Percentiles rank a stretch among this genome's conserved stretches.
Conservation (phyloP, 35 echinoderm and acorn worm species). For the Hemicentrotus pulcherrimus region DNA sequence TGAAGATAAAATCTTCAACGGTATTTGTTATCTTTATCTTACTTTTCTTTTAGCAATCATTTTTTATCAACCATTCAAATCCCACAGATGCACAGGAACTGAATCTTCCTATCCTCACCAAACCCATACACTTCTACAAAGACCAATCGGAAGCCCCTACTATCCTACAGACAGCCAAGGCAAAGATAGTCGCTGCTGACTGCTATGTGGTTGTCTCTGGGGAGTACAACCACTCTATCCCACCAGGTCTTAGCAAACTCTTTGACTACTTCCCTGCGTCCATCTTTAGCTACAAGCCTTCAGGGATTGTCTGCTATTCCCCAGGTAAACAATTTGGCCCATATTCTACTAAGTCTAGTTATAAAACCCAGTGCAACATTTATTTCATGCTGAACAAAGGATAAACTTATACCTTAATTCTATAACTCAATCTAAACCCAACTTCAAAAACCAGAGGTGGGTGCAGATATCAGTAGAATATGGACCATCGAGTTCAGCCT, state of each 20-base stretch:
- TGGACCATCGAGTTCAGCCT: too few species aligned
- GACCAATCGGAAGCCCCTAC: conserved; percentile 64
- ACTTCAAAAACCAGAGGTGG: too few species aligned
- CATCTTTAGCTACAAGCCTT: conserved; percentile 85
- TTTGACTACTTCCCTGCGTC: conserved; percentile 84
- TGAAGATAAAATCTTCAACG: too few species aligned
- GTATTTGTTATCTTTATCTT: background rate
- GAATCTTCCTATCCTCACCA: conserved; percentile 81
- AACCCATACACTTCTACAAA: conserved; percentile 77
- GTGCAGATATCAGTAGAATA: too few species aligned
- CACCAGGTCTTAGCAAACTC: conserved; percentile 86
- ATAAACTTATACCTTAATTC: too few species aligned
- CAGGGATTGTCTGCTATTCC: conserved; percentile 96
- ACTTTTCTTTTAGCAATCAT: background rate
- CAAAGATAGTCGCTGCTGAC: conserved; percentile 81
- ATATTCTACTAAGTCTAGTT: too few species aligned
- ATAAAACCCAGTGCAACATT: too few species aligned
- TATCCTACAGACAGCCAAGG: conserved; percentile 47
- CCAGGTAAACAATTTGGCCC: conserved; percentile 62
- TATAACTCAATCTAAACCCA: too few species aligned
- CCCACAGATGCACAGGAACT: conserved; percentile 70
- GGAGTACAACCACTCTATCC: conserved; percentile 97
- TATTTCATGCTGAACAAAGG: conserved; percentile 18
- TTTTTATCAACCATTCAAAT: background rate
- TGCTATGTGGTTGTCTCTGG: conserved; percentile 83